Percentiles rank a stretch among this genome's conserved stretches.
phyloP scores from a whole-genome alignment of 2,113 vertebrate genomes.

The Tetrax tetrax region DNA sequence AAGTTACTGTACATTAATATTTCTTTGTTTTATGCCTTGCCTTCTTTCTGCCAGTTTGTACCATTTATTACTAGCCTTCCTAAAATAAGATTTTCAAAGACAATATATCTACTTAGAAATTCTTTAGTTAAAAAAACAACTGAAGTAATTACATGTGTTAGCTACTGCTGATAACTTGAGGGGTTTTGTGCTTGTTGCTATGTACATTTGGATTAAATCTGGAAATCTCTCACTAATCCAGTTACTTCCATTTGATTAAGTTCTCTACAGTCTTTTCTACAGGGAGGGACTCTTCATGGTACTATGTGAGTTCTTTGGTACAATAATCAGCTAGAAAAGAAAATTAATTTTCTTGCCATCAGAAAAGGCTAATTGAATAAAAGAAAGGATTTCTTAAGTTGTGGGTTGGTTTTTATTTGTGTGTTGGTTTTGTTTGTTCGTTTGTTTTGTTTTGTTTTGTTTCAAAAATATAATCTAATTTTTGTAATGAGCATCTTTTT shows the following conservation, averaged over 20 bases:
- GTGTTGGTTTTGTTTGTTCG: no score
- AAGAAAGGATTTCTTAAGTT: neutral
- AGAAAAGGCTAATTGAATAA: slow-evolving; percentile 6
- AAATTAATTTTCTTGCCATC: neutral
- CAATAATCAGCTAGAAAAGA: neutral
- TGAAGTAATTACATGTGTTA: neutral
- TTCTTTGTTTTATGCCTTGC: neutral
- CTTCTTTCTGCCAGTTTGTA: neutral
- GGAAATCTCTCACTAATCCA: slow-evolving; percentile 7
- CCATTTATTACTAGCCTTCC: neutral
- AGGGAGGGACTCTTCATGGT: neutral
- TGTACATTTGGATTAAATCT: slow-evolving; percentile 37
- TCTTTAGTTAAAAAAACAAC: neutral
- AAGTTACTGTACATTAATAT: neutral
- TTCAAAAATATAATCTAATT: neutral
- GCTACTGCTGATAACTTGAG: slow-evolving; percentile 16
- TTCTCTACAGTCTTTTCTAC: slow-evolving; percentile 10
- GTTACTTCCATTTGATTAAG: slow-evolving; percentile 40
- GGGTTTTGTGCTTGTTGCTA: slow-evolving; percentile 25
- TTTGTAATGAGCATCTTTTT: neutral
- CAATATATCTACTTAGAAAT: neutral
- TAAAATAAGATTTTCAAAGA: neutral
- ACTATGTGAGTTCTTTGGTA: neutral
- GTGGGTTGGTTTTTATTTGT: no score
- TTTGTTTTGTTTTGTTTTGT: neutral